These are phyloP conservation scores for Cathartes aura DNA, from an alignment of 2,113 vertebrate genomes.

Conservation along the genomic window DNA sequence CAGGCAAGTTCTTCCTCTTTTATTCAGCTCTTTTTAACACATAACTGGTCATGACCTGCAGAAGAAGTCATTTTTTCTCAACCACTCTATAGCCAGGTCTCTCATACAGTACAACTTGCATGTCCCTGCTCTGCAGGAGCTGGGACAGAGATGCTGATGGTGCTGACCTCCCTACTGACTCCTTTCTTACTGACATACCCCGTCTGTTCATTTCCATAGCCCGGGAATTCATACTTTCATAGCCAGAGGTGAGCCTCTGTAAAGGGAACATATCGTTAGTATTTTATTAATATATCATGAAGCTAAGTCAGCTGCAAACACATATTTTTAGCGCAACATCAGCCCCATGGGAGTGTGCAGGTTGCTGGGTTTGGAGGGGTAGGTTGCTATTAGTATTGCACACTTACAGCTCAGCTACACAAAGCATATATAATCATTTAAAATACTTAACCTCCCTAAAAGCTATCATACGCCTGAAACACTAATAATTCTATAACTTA, in stretches of 20 bases:
- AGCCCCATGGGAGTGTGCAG: background rate
- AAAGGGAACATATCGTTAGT: background rate
- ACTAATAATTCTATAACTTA: constrained; percentile 52
- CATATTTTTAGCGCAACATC: constrained; percentile 1
- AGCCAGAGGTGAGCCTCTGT: constrained; percentile 6
- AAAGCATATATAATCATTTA: background rate
- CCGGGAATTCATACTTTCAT: background rate
- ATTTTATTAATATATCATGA: constrained; percentile 26
- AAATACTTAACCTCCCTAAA: background rate
- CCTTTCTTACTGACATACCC: background rate
- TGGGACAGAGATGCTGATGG: background rate
- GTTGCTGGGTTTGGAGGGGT: background rate
- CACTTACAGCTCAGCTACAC: background rate
- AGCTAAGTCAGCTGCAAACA: constrained; percentile 28
- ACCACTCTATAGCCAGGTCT: background rate
- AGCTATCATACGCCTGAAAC: background rate
- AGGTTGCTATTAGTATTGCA: background rate
- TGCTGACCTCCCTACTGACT: background rate
- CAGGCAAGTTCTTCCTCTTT: background rate
- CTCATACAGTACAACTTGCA: background rate
- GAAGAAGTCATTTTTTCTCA: background rate
- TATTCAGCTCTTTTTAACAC: background rate
- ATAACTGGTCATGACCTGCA: fast-evolving
- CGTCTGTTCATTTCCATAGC: background rate
- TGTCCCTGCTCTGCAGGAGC: background rate